Conservation (phyloP, 2,888 invertebrate genomes). For the Eustalomyia histrio region DNA sequence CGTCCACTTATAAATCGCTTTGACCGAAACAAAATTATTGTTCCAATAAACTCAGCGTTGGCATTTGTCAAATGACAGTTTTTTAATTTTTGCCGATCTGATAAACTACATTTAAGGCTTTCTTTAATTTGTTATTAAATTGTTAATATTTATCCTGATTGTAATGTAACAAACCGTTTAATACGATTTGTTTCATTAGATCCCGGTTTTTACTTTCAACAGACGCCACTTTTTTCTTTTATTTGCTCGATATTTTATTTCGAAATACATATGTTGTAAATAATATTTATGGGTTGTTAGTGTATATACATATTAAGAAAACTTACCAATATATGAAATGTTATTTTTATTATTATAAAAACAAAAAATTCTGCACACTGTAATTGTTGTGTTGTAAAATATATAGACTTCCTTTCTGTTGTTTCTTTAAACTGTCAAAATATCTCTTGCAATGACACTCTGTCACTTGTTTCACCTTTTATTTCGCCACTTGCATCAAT, state of each 20-base stretch:
- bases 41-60: no score
- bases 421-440: constrained; percentile 14
- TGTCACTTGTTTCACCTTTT: constrained; percentile 18
- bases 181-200: not conserved
- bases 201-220: not conserved
- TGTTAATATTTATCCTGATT: no score
- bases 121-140: no score
- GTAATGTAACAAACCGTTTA: no score
- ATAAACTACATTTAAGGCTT: no score
- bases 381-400: constrained; percentile 24
- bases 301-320: not conserved
- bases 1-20: no score
- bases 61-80: no score
- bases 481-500: not conserved
- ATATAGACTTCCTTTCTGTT: constrained; percentile 9
- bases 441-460: not conserved
- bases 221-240: not conserved
- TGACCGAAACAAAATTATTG: no score
- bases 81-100: no score
- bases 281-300: no score
- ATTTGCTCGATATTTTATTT: not conserved
- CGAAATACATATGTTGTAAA: not conserved
- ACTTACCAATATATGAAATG: constrained; percentile 24
- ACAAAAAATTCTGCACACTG: constrained; percentile 27
- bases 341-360: constrained; percentile 28